Conservation (phyloP, 2,888 invertebrate species). For the Meiosimyza platycephala region DNA sequence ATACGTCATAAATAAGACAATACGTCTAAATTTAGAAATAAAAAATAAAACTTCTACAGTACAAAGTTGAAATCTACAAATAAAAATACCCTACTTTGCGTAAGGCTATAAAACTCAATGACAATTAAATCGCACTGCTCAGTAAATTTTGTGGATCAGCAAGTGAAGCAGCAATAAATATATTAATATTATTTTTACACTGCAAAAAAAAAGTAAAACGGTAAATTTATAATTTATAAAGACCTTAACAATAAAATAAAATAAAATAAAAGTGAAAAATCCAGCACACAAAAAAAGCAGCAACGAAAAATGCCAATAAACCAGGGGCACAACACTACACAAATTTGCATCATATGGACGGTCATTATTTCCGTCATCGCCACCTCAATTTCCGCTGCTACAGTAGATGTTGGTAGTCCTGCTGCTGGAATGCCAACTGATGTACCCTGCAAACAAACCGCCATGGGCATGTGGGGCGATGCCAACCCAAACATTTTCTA, state of each 20-base stretch:
- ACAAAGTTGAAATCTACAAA: too few species aligned
- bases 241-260: neutral
- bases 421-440: slow-evolving; percentile 19
- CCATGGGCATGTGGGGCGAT: slow-evolving; percentile 56
- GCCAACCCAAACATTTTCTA: slow-evolving; percentile 59
- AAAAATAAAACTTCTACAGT: too few species aligned
- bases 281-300: slow-evolving; percentile 31
- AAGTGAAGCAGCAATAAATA: slow-evolving; percentile 18
- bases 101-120: slow-evolving; percentile 54
- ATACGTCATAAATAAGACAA: too few species aligned
- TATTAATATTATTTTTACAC: slow-evolving; percentile 44
- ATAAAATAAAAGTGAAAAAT: slow-evolving; percentile 35
- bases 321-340: slow-evolving; percentile 19
- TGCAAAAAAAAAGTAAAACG: slow-evolving; percentile 11
- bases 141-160: slow-evolving; percentile 44
- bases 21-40: too few species aligned
- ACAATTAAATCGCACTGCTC: slow-evolving; percentile 50
- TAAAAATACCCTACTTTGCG: neutral
- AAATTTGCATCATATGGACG: slow-evolving; percentile 19
- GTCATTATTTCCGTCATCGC: slow-evolving; percentile 33
- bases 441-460: slow-evolving; percentile 51
- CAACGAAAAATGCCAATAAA: slow-evolving; percentile 22
- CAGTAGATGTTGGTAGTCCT: neutral
- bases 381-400: slow-evolving; percentile 26
- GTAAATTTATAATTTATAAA: slow-evolving; percentile 20